Percentiles rank a stretch among this genome's conserved stretches.
These are phyloP conservation scores for Gobius niger DNA, from an alignment of 2,113 vertebrate genomes.

Conservation along the genomic window DNA sequence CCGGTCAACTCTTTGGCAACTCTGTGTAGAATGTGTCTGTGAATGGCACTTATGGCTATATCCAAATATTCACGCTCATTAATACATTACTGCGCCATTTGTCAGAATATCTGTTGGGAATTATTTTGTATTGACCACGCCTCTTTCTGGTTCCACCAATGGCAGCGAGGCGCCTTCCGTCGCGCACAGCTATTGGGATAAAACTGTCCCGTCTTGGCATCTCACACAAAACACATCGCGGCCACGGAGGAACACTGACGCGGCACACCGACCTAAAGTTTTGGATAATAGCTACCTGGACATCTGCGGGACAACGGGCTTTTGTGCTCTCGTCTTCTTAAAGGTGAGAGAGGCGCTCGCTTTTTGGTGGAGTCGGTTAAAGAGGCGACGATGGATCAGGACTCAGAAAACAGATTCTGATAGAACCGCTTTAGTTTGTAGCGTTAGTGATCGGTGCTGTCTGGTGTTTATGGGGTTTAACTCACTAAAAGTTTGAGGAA, in stretches of 20 bases:
- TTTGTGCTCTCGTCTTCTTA: slow-evolving; percentile 16
- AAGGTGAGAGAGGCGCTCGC: slow-evolving; percentile 49
- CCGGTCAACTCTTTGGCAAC: slow-evolving; percentile 67
- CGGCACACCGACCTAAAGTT: slow-evolving; percentile 8
- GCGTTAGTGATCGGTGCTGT: not conserved
- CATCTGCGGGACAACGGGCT: slow-evolving; percentile 28
- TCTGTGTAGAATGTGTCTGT: slow-evolving; percentile 38
- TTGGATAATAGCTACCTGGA: slow-evolving; percentile 68
- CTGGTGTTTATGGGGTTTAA: no score
- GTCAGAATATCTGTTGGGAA: not conserved
- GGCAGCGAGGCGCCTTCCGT: slow-evolving; percentile 39
- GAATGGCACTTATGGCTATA: no score
- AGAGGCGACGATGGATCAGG: not conserved
- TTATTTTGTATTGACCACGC: slow-evolving; percentile 38
- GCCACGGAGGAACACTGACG: slow-evolving; percentile 22
- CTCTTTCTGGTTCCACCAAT: slow-evolving; percentile 69
- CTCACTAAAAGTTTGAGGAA: no score
- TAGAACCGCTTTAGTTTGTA: not conserved
- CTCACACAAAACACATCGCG: slow-evolving; percentile 25
- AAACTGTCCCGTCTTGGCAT: slow-evolving; percentile 55
- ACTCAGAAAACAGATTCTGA: not conserved
- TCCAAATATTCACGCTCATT: slow-evolving; percentile 52
- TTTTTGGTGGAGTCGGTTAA: not conserved
- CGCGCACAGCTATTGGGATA: slow-evolving; percentile 70
- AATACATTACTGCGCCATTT: slow-evolving; percentile 19